Percentiles rank a stretch among this genome's conserved stretches.
Evolutionary conservation across 2,888 invertebrate species (phyloP).

Genomic region (Eupithecia insigniata): DNA sequence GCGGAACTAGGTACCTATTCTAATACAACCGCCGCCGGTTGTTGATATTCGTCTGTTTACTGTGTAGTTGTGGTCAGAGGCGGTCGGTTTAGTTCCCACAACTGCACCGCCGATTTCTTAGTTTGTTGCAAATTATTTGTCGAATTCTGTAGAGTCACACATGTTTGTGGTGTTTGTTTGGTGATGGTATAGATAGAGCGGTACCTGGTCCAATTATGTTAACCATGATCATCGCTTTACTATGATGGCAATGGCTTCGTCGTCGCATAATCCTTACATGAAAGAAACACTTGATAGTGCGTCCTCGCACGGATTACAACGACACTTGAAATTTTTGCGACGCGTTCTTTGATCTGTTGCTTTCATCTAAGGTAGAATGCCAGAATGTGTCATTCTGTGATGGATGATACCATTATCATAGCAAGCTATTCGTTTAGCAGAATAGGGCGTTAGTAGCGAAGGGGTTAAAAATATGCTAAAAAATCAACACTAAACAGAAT

Average conservation of each 20-base stretch:
- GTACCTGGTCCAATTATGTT: neutral
- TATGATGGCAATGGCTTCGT: too few species aligned
- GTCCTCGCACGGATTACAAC: too few species aligned
- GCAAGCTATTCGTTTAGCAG: too few species aligned
- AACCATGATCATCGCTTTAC: too few species aligned
- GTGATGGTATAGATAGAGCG: neutral
- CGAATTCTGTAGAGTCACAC: neutral
- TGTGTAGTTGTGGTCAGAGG: slow-evolving; percentile 18
- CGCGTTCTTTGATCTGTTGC: too few species aligned
- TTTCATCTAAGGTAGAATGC: too few species aligned
- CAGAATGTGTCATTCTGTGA: too few species aligned
- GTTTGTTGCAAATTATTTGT: slow-evolving; percentile 17
- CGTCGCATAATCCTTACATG: too few species aligned
- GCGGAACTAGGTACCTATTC: neutral
- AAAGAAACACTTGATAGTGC: too few species aligned
- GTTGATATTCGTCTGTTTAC: slow-evolving; percentile 12
- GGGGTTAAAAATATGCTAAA: slow-evolving; percentile 3
- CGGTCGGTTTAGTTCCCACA: slow-evolving; percentile 26
- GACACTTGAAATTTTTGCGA: too few species aligned
- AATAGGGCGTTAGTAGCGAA: neutral
- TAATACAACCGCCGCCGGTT: slow-evolving; percentile 2
- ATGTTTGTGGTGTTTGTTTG: slow-evolving; percentile 4
- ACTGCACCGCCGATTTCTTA: slow-evolving; percentile 9
- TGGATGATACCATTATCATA: too few species aligned
- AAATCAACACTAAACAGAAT: neutral